Conservation (phyloP, 1,140 invertebrate genomes). For the Papilio helenus region DNA sequence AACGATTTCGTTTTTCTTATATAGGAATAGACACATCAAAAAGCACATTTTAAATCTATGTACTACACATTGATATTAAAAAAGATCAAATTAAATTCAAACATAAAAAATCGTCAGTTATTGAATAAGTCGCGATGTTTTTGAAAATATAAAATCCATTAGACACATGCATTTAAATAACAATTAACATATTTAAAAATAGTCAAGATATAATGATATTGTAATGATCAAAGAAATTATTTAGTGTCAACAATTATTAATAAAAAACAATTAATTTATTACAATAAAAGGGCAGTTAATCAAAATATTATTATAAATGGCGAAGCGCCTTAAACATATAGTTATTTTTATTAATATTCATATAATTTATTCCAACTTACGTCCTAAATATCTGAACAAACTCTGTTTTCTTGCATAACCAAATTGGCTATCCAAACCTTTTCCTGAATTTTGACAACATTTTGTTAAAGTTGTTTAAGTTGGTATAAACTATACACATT, state of each 20-base stretch:
- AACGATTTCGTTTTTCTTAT: neutral
- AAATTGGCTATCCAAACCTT: no score
- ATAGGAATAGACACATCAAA: neutral
- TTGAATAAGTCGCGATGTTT: neutral
- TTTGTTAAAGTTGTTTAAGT: no score
- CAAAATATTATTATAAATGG: slow-evolving; percentile 8
- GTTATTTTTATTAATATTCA: neutral
- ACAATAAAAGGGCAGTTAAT: neutral
- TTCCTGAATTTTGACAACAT: no score
- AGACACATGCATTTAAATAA: neutral
- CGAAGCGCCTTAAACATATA: neutral
- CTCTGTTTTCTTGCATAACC: no score
- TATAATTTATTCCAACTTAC: neutral
- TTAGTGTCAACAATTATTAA: neutral
- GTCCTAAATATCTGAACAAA: neutral
- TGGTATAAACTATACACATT: neutral
- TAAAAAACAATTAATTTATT: neutral
- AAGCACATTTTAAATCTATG: neutral
- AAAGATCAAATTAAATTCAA: neutral
- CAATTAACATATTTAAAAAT: neutral
- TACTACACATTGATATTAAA: neutral
- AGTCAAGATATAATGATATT: neutral
- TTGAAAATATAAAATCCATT: neutral
- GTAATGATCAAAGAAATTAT: neutral
- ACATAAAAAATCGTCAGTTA: neutral